phyloP scores from a whole-genome alignment of 2,113 vertebrate genomes.

The Macaca fascicularis region DNA sequence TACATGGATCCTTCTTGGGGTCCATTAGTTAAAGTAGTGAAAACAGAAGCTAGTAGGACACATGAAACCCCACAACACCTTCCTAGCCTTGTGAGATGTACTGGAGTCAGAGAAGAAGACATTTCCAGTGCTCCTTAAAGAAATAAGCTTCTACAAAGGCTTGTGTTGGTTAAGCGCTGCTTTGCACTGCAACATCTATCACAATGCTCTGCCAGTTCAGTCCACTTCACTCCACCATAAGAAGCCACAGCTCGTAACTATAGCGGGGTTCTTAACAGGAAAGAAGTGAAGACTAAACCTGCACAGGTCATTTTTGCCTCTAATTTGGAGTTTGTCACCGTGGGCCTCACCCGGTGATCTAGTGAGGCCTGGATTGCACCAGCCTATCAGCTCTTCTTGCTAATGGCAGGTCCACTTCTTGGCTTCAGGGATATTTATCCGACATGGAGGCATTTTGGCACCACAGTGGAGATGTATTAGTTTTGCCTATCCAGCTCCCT shows the following conservation, averaged over 20 bases:
- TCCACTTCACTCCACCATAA: background rate
- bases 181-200: background rate
- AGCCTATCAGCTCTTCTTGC: background rate
- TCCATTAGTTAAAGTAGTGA: background rate
- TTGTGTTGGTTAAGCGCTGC: too few species aligned
- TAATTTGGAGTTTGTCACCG: background rate
- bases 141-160: background rate
- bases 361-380: background rate
- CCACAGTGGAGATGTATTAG: background rate
- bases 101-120: background rate
- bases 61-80: background rate
- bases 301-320: background rate
- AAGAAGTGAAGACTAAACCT: background rate
- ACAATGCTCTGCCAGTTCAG: rapidly evolving
- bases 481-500: background rate
- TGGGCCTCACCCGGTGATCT: background rate
- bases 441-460: background rate
- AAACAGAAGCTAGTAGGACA: background rate
- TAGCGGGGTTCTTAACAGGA: background rate
- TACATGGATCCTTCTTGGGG: background rate
- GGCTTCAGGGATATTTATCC: background rate
- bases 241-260: background rate
- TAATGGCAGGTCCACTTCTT: background rate
- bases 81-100: background rate
- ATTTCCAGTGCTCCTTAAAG: background rate